phyloP scores from a whole-genome alignment of 2,888 invertebrate genomes.

The Drosophila paucipuncta region DNA sequence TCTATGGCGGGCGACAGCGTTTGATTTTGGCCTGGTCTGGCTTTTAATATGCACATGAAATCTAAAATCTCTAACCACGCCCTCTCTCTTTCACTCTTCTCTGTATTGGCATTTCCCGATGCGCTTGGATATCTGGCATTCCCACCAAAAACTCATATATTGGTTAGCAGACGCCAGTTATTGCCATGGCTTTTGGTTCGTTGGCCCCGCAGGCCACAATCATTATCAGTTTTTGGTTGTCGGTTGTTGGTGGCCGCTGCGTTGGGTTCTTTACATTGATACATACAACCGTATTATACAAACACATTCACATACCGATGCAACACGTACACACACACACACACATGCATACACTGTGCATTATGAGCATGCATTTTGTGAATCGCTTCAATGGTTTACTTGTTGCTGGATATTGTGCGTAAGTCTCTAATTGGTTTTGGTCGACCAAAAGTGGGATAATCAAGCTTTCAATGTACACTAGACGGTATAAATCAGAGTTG shows the following conservation, averaged over 20 bases:
- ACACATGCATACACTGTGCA: constrained; percentile 37
- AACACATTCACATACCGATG: constrained; percentile 4
- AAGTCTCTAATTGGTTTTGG: constrained; percentile 52
- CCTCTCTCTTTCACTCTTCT: constrained; percentile 3
- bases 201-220: constrained; percentile 73
- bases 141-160: constrained; percentile 57
- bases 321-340: neutral
- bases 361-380: constrained; percentile 40
- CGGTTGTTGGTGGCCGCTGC: constrained; percentile 40
- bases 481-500: neutral
- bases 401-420: constrained; percentile 45
- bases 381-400: constrained; percentile 44
- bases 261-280: constrained; percentile 35
- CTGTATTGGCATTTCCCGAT: constrained; percentile 4
- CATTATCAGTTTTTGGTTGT: constrained; percentile 76
- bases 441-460: constrained; percentile 52
- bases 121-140: constrained; percentile 5
- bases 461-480: constrained; percentile 35
- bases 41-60: constrained; percentile 76
- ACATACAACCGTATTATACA: constrained; percentile 9
- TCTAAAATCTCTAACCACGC: constrained; percentile 49
- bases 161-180: constrained; percentile 72
- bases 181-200: constrained; percentile 67
- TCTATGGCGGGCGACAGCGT: constrained; percentile 60
- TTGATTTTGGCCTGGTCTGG: constrained; percentile 66